Percentiles rank a stretch among this genome's conserved stretches.
Evolutionary conservation across 2,113 vertebrate genomes (phyloP).

Genomic region (Tympanuchus pallidicinctus): DNA sequence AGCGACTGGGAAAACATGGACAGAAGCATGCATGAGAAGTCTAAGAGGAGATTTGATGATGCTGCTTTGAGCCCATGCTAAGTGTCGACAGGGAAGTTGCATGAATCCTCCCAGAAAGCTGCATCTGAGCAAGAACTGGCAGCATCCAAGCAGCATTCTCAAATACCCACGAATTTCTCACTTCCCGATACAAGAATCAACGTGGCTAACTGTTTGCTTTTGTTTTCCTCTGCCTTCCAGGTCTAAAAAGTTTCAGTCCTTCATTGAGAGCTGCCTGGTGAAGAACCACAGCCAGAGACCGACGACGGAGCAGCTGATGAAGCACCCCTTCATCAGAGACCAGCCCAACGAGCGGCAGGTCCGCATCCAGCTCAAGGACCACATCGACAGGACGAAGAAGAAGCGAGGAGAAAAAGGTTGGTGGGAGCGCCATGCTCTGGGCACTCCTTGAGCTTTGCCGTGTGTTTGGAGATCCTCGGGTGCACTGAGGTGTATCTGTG

Average conservation of each 20-base stretch:
- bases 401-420: conserved; percentile 94
- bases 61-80: neutral
- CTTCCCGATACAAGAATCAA: accelerated
- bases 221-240: conserved; percentile 65
- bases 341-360: conserved; percentile 96
- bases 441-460: neutral
- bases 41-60: neutral
- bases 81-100: neutral
- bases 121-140: neutral
- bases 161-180: neutral
- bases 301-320: conserved; percentile 96
- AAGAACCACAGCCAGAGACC: conserved; percentile 97
- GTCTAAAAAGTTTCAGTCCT: conserved; percentile 99
- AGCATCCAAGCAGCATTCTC: neutral
- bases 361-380: conserved; percentile 99
- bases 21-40: neutral
- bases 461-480: neutral
- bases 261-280: conserved; percentile 96
- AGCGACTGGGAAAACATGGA: neutral
- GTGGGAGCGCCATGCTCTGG: neutral
- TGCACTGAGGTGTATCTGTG: accelerated
- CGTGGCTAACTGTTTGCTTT: neutral
- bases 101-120: neutral
- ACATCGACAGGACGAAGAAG: conserved; percentile 98
- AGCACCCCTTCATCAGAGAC: conserved; percentile 96